Percentiles rank a stretch among this genome's conserved stretches.
Conservation (phyloP, 2,888 invertebrate genomes). For the Rotaria magnacalcarata region DNA sequence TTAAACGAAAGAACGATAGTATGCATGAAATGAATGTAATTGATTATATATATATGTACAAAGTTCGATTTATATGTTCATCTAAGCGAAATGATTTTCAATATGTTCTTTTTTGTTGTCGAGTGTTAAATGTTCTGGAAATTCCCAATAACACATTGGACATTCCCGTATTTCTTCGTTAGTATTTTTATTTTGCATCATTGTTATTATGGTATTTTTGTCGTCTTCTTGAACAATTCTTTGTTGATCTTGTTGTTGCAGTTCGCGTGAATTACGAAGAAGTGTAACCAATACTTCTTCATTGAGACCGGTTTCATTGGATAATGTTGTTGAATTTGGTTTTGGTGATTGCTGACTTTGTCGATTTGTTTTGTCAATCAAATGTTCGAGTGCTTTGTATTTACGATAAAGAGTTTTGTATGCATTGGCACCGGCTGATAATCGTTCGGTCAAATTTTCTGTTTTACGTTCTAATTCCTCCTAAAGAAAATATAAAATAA, state of each 20-base stretch:
- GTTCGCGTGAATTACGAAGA: neutral
- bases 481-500: neutral
- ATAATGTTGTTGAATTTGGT: neutral
- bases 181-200: neutral
- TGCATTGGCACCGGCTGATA: neutral
- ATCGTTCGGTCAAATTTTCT: neutral
- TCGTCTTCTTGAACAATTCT: neutral
- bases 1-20: neutral
- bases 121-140: neutral
- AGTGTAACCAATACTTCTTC: constrained; percentile 4
- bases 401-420: constrained; percentile 36
- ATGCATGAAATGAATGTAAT: neutral
- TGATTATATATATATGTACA: neutral
- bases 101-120: neutral
- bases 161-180: neutral
- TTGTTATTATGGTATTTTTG: no score
- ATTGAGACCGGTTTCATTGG: constrained; percentile 20
- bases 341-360: neutral
- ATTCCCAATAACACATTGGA: constrained; percentile 20
- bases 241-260: neutral
- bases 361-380: neutral
- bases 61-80: neutral
- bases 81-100: constrained; percentile 16
- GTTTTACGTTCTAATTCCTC: neutral
- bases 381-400: neutral